These are phyloP conservation scores for Hirudinaria manillensis DNA, from an alignment of 2,888 invertebrate genomes.

Conservation along the genomic window DNA sequence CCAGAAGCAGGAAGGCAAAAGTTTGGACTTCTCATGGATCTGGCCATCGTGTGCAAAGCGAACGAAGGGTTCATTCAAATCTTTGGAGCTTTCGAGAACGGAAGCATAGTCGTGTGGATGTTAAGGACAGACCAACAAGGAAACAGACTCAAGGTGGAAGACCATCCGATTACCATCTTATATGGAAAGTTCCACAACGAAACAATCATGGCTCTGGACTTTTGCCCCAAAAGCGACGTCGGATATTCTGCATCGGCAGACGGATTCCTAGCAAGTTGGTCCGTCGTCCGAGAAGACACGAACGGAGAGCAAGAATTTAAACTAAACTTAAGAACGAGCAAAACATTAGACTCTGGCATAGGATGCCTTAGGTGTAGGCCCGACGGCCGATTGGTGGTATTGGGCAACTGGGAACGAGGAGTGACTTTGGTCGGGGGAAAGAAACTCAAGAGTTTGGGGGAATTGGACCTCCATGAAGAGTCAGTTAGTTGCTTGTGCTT, in stretches of 20 bases:
- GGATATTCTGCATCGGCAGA: constrained; percentile 13
- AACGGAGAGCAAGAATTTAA: not conserved
- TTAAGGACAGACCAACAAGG: too few species aligned
- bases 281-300: not conserved
- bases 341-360: not conserved
- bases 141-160: not conserved
- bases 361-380: constrained; percentile 4
- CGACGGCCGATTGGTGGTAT: not conserved
- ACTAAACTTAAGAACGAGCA: not conserved
- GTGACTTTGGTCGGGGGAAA: not conserved
- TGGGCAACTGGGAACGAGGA: not conserved
- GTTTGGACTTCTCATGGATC: constrained; percentile 21
- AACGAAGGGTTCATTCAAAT: not conserved
- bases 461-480: constrained; percentile 2
- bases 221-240: not conserved
- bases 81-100: constrained; percentile 7
- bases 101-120: not conserved
- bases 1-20: not conserved
- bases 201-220: constrained; percentile 3
- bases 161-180: too few species aligned
- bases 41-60: not conserved
- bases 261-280: not conserved
- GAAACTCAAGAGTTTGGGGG: not conserved
- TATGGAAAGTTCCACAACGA: constrained; percentile 5
- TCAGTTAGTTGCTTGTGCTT: not conserved